Conservation (phyloP, 2,113 vertebrate genomes). For the Petromus typicus region DNA sequence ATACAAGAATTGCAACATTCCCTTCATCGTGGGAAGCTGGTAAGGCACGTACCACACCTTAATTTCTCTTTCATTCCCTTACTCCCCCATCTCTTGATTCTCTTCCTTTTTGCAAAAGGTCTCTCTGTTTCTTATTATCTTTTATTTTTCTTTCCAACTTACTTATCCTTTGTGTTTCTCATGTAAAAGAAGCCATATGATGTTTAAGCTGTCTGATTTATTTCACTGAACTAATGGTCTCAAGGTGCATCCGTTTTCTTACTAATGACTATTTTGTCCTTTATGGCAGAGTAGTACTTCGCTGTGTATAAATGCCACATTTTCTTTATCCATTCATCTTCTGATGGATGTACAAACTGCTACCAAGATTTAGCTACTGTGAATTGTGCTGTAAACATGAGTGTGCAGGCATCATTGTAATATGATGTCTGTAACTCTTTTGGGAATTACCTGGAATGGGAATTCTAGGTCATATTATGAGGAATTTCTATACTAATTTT, state of each 20-base stretch:
- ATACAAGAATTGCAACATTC: too few relatives aligned
- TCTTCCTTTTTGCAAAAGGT: background rate
- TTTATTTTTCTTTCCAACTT: background rate
- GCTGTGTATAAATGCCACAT: background rate
- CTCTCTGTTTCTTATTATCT: background rate
- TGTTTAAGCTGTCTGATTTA: background rate
- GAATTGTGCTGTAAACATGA: background rate
- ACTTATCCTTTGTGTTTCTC: background rate
- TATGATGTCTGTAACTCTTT: background rate
- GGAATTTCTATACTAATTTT: background rate
- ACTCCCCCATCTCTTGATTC: background rate
- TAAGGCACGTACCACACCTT: background rate
- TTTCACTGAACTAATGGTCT: too few relatives aligned
- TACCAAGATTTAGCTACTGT: background rate
- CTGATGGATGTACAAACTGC: background rate
- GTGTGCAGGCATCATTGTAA: background rate
- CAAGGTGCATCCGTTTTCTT: background rate
- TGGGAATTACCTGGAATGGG: background rate
- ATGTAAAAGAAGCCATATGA: background rate
- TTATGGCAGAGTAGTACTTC: background rate
- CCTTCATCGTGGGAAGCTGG: background rate
- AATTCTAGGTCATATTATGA: background rate
- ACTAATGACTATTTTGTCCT: background rate
- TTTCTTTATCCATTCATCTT: background rate
- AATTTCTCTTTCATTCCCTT: background rate